phyloP scores from a whole-genome alignment of 2,888 invertebrate genomes.

The Apodemia zela region DNA sequence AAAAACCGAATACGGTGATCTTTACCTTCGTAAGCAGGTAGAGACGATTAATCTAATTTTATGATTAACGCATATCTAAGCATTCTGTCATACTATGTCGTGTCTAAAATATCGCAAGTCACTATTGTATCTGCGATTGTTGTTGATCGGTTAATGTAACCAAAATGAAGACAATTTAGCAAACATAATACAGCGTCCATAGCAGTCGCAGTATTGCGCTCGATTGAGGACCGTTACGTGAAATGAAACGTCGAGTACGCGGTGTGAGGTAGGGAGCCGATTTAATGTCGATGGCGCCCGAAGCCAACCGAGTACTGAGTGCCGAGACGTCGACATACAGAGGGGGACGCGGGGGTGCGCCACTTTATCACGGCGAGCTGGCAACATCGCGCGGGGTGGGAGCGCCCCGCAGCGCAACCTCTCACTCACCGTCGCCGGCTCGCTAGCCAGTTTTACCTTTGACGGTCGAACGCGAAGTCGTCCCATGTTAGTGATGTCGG shows the following conservation, averaged over 20 bases:
- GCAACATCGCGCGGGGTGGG: slow-evolving; percentile 78
- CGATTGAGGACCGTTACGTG: slow-evolving; percentile 80
- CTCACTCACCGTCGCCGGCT: slow-evolving; percentile 81
- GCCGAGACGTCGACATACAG: slow-evolving; percentile 71
- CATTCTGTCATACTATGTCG: background rate
- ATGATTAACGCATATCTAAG: background rate
- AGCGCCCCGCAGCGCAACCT: slow-evolving; percentile 79
- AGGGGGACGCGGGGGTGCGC: slow-evolving; percentile 77
- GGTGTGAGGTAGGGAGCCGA: slow-evolving; percentile 70
- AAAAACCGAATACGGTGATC: slow-evolving; percentile 19
- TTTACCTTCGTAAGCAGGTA: slow-evolving; percentile 17
- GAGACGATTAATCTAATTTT: slow-evolving; percentile 14
- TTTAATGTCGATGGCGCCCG: slow-evolving; percentile 69
- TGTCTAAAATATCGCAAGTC: slow-evolving; percentile 4
- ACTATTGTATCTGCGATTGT: slow-evolving; percentile 1
- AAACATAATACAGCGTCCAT: slow-evolving; percentile 51
- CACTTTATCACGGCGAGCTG: slow-evolving; percentile 77
- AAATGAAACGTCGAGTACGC: slow-evolving; percentile 75
- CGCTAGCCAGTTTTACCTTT: slow-evolving; percentile 83
- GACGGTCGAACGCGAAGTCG: slow-evolving; percentile 77
- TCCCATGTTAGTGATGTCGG: slow-evolving; percentile 76
- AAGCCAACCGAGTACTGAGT: slow-evolving; percentile 69
- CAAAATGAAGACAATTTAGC: slow-evolving; percentile 16
- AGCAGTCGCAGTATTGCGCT: slow-evolving; percentile 74
- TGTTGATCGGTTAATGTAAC: slow-evolving; percentile 10